These are phyloP conservation scores for Trematomus bernacchii DNA, from an alignment of 2,797 vertebrate species.

Conservation along the genomic window DNA sequence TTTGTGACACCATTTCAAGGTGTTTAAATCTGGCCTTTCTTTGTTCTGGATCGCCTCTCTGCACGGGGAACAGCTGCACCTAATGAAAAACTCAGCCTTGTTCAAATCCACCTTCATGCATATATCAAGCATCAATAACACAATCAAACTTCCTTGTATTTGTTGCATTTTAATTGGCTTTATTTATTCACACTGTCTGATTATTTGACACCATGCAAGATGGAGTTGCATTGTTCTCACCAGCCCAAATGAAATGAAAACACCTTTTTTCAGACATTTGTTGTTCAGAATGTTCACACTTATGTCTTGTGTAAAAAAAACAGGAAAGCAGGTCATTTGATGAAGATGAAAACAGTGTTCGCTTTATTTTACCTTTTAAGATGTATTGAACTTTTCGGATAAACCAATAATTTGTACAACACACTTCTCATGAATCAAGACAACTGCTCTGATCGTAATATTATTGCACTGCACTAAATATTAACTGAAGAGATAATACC, in stretches of 20 bases:
- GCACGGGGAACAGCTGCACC: constrained; percentile 11
- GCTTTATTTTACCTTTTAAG: neutral
- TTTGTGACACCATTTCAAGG: constrained; percentile 36
- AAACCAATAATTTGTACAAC: neutral
- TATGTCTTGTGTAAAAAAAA: too few species aligned
- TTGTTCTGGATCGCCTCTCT: constrained; percentile 21
- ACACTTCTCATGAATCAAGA: neutral
- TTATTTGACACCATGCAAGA: constrained; percentile 21
- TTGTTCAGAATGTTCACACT: neutral
- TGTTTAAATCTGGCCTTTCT: constrained; percentile 36
- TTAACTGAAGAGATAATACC: neutral
- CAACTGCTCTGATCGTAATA: neutral
- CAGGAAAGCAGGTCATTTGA: too few species aligned
- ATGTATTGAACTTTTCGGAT: neutral
- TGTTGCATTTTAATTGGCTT: neutral
- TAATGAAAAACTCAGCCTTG: neutral
- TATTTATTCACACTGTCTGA: neutral
- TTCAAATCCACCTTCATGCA: neutral
- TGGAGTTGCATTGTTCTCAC: neutral
- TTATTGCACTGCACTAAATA: neutral
- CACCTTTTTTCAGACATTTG: neutral
- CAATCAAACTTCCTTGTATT: neutral
- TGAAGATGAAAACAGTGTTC: neutral
- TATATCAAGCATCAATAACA: neutral
- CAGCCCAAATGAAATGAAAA: neutral